Evolutionary conservation across 1,140 invertebrate species (phyloP).

Genomic region (Nephila pilipes): DNA sequence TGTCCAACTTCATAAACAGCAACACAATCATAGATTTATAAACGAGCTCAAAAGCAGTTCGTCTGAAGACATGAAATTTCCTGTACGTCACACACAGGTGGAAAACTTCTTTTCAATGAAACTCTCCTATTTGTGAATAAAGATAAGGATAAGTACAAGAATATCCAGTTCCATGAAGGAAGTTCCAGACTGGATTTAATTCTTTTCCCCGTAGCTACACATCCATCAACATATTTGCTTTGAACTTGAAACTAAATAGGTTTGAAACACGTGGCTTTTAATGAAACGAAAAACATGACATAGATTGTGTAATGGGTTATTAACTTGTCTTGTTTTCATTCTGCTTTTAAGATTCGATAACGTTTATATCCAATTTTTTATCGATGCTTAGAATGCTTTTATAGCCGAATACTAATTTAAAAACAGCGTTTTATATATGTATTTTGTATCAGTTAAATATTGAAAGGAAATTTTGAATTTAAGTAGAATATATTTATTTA

Average conservation of each 20-base stretch:
- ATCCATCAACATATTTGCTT: not conserved
- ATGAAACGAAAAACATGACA: not conserved
- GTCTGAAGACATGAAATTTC: not conserved
- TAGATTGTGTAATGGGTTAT: not conserved
- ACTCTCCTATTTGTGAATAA: not conserved
- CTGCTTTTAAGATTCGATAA: not conserved
- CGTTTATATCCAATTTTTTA: too few relatives aligned
- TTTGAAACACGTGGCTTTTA: not conserved
- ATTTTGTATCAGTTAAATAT: too few relatives aligned
- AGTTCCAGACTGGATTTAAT: not conserved
- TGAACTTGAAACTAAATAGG: not conserved
- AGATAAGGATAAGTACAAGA: not conserved
- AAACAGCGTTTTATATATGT: too few relatives aligned
- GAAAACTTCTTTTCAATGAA: not conserved
- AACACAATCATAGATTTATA: not conserved
- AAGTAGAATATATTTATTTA: too few relatives aligned
- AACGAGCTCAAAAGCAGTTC: not conserved
- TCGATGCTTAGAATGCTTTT: too few relatives aligned
- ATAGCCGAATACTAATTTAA: too few relatives aligned
- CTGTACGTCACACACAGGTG: not conserved
- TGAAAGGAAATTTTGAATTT: too few relatives aligned
- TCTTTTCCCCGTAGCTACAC: not conserved
- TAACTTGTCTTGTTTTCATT: not conserved
- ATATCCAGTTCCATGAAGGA: not conserved
- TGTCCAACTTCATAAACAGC: not conserved